phyloP scores from a whole-genome alignment of 2,797 vertebrate species.

The Lemur catta region DNA sequence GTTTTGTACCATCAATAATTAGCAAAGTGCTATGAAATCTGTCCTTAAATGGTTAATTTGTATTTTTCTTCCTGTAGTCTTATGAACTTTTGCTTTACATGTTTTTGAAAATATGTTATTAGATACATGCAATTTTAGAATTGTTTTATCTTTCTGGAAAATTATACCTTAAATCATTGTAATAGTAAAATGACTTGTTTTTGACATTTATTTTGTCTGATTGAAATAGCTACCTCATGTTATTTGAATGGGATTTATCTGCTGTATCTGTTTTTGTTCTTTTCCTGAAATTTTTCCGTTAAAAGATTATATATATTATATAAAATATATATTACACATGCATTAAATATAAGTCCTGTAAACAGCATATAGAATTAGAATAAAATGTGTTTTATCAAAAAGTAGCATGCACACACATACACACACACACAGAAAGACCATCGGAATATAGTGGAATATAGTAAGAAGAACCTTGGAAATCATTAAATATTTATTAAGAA shows the following conservation, averaged over 20 bases:
- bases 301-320: too few relatives aligned
- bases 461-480: not conserved
- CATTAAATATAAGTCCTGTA: not conserved
- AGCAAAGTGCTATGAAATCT: not conserved
- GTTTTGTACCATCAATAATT: not conserved
- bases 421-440: not conserved
- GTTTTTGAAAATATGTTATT: not conserved
- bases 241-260: not conserved
- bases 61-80: not conserved
- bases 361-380: not conserved
- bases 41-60: not conserved
- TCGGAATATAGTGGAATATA: not conserved
- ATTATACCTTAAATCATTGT: not conserved
- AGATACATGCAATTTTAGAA: not conserved
- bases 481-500: not conserved
- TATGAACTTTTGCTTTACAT: not conserved
- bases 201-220: not conserved
- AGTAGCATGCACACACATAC: not conserved
- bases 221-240: not conserved
- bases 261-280: not conserved
- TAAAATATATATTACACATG: not conserved
- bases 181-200: not conserved
- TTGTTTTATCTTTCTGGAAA: not conserved
- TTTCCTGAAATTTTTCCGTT: not conserved
- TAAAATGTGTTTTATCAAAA: conserved; percentile 13